phyloP scores from a whole-genome alignment of 2,888 invertebrate genomes.

The Hypomecis atomaria region DNA sequence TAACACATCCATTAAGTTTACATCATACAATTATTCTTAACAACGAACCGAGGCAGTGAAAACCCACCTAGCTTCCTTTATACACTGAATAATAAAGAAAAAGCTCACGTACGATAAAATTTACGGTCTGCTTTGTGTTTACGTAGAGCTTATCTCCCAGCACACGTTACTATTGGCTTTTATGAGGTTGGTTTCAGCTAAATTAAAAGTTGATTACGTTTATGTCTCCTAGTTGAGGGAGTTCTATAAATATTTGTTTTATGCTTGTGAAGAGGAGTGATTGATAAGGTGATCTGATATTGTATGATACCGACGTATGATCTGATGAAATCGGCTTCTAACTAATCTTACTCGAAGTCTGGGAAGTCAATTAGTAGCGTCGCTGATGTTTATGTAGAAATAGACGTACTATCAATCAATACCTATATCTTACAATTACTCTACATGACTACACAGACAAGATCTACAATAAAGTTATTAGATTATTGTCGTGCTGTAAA shows the following conservation, averaged over 20 bases:
- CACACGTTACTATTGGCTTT: slow-evolving; percentile 25
- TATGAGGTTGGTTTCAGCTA: slow-evolving; percentile 5
- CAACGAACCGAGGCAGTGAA: slow-evolving; percentile 6
- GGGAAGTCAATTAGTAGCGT: no score
- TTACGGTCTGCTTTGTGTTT: slow-evolving; percentile 25
- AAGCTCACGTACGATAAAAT: slow-evolving; percentile 24
- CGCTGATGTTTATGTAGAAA: no score
- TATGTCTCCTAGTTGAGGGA: neutral
- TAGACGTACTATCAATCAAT: no score
- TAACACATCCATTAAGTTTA: neutral
- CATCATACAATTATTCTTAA: slow-evolving; percentile 9
- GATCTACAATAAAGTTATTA: no score
- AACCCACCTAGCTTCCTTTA: slow-evolving; percentile 11
- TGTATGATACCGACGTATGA: no score
- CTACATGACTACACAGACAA: no score
- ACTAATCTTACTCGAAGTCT: no score
- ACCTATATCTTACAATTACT: no score
- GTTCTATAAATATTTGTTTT: neutral
- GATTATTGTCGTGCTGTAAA: no score
- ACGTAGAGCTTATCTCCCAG: slow-evolving; percentile 40
- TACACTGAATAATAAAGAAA: slow-evolving; percentile 27
- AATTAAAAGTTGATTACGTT: slow-evolving; percentile 15
- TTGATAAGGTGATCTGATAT: no score
- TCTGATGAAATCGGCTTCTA: no score
- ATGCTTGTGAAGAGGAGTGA: no score